Evolutionary conservation across 2,113 vertebrate genomes (phyloP).

Genomic region (Agapornis roseicollis): DNA sequence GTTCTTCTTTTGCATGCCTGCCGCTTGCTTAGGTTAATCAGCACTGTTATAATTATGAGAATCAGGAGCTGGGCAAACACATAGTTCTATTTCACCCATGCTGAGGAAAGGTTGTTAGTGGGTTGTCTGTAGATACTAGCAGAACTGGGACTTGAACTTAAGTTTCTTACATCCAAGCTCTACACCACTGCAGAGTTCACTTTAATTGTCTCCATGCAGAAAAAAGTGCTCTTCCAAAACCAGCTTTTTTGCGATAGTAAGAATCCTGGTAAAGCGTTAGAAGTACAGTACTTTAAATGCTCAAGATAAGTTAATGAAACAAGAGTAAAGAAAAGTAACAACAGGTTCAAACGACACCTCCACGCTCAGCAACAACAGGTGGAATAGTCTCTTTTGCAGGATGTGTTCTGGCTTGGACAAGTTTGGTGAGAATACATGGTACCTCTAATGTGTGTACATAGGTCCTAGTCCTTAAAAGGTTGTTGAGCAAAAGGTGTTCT

Average conservation of each 20-base stretch:
- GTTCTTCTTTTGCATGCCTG: neutral
- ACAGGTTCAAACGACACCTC: neutral
- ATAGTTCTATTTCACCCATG: neutral
- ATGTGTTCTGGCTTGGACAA: neutral
- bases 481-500: neutral
- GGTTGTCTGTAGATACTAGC: neutral
- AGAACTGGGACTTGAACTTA: neutral
- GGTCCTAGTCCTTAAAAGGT: neutral
- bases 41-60: neutral
- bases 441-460: neutral
- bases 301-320: neutral
- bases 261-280: neutral
- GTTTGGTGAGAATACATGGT: neutral
- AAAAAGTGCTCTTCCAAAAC: neutral
- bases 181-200: neutral
- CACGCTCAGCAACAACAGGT: rapidly evolving
- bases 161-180: neutral
- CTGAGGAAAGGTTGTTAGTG: neutral
- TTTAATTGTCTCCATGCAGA: neutral
- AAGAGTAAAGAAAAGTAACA: neutral
- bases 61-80: neutral
- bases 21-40: neutral
- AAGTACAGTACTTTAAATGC: neutral
- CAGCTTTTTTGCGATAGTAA: neutral
- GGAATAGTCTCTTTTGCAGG: neutral